Conservation (phyloP, 2,113 vertebrate genomes). For the Eidolon helvum region DNA sequence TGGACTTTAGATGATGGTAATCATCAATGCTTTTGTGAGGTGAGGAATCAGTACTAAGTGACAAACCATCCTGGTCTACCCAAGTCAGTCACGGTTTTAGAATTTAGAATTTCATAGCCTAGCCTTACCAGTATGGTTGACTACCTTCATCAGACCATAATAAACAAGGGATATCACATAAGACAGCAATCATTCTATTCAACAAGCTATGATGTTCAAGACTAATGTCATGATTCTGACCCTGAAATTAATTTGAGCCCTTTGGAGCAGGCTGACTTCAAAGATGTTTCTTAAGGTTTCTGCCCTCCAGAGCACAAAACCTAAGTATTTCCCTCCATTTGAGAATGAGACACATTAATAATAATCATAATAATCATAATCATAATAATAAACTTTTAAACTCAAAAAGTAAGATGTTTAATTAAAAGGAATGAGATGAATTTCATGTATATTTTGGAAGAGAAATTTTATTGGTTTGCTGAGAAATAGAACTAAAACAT, state of each 20-base stretch:
- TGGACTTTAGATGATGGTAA: not conserved
- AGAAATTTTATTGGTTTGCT: not conserved
- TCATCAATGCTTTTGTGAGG: not conserved
- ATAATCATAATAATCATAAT: no score
- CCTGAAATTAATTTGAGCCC: not conserved
- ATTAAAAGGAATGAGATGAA: not conserved
- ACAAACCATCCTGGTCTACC: not conserved
- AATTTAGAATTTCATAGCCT: not conserved
- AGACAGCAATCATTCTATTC: not conserved
- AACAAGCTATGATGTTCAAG: not conserved
- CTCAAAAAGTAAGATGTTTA: not conserved
- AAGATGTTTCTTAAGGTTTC: not conserved
- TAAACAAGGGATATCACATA: not conserved
- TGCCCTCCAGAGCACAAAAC: rapidly evolving
- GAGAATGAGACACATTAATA: not conserved
- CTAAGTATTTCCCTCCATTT: rapidly evolving
- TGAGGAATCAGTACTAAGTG: not conserved
- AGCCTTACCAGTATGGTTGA: not conserved
- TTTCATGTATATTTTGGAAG: not conserved
- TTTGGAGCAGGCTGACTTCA: not conserved
- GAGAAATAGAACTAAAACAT: not conserved
- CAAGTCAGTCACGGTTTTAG: not conserved
- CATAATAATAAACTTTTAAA: not conserved
- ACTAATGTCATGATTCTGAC: not conserved
- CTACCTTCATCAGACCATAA: not conserved